A percentile compares a stretch with the other conserved stretches of the same genome.
Evolutionary conservation across 2,113 vertebrate genomes (phyloP).

Genomic region (Tympanuchus pallidicinctus): DNA sequence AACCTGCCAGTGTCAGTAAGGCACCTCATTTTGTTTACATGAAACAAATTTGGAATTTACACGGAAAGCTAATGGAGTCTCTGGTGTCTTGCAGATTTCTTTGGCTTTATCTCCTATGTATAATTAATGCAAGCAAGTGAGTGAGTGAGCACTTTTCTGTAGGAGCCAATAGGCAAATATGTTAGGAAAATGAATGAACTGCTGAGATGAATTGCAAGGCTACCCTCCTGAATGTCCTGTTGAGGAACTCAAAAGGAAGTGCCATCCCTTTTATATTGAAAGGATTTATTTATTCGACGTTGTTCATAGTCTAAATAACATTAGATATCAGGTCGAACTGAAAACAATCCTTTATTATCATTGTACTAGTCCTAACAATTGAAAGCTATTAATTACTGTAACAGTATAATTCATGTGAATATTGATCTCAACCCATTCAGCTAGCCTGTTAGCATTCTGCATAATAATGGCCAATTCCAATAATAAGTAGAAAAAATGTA

Average conservation of each 20-base stretch:
- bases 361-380: constrained; percentile 30
- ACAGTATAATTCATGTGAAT: constrained; percentile 38
- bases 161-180: constrained; percentile 5
- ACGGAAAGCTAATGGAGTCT: constrained; percentile 32
- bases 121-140: constrained; percentile 13
- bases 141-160: neutral
- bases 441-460: constrained; percentile 26
- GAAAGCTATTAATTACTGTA: constrained; percentile 68
- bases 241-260: neutral
- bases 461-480: constrained; percentile 59
- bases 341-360: constrained; percentile 51
- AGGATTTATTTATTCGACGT: constrained; percentile 53
- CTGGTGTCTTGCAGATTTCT: neutral
- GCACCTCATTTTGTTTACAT: neutral
- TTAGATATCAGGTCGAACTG: neutral
- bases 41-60: neutral
- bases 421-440: constrained; percentile 62
- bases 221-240: neutral
- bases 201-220: constrained; percentile 25
- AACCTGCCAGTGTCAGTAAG: neutral
- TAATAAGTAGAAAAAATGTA: constrained; percentile 61
- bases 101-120: neutral
- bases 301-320: constrained; percentile 35
- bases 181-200: constrained; percentile 6
- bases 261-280: neutral